Evolutionary conservation across 2,888 invertebrate species (phyloP).

Genomic region (Quadroppia sp.): DNA sequence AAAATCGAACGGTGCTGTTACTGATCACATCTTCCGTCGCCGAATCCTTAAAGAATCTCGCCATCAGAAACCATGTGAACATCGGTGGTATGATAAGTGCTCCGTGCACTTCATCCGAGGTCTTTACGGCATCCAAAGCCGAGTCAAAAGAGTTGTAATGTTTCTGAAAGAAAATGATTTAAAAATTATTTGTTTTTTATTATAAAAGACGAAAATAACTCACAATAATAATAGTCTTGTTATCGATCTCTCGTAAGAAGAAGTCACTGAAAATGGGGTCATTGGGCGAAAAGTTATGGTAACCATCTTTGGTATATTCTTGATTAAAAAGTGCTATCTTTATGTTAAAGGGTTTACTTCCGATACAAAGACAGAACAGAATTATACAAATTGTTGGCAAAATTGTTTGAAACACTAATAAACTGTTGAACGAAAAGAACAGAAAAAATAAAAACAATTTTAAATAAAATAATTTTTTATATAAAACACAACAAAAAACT

Average conservation of each 20-base stretch:
- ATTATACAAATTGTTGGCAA: slow-evolving; percentile 27
- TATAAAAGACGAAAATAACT: slow-evolving; percentile 58
- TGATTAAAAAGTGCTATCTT: slow-evolving; percentile 41
- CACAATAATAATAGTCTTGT: slow-evolving; percentile 15
- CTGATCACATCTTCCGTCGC: slow-evolving; percentile 73
- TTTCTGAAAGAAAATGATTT: neutral
- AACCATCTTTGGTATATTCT: neutral
- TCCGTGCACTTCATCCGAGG: neutral
- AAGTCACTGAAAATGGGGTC: neutral
- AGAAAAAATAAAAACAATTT: no score
- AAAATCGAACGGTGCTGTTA: slow-evolving; percentile 78
- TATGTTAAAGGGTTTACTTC: slow-evolving; percentile 29
- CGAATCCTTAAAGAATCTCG: neutral
- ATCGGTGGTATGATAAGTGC: neutral
- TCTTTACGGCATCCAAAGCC: neutral
- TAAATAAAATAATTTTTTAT: no score
- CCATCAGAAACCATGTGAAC: neutral
- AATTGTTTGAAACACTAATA: neutral
- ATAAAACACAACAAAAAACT: no score
- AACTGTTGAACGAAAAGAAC: neutral
- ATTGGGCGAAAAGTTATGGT: neutral
- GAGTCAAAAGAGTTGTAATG: neutral
- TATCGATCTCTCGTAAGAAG: neutral
- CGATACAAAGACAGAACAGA: slow-evolving; percentile 43
- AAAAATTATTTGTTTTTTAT: neutral